phyloP scores from a whole-genome alignment of 37 sponge, comb jelly and placozoan genomes.

The Chondrosia reniformis region DNA sequence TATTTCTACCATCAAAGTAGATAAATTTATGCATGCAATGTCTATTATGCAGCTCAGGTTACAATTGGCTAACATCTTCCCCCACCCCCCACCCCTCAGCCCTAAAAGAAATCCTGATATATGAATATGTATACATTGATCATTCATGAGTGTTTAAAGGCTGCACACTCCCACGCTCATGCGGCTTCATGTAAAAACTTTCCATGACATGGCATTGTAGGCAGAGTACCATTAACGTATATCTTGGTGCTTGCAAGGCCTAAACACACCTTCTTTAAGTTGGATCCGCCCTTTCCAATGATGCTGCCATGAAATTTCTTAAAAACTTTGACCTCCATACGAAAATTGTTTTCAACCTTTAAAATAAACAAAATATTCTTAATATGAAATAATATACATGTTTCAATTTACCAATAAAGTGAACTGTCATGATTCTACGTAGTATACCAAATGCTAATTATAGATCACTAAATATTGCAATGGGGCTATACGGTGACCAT shows the following conservation, averaged over 20 bases:
- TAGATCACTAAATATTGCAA: too few species aligned
- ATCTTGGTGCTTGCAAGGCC: too few species aligned
- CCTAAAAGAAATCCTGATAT: neutral
- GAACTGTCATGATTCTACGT: neutral
- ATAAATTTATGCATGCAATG: too few species aligned
- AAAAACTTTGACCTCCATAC: slow-evolving; percentile 60
- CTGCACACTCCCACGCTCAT: neutral
- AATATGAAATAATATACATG: neutral
- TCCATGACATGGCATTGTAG: neutral
- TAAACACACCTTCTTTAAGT: slow-evolving; percentile 52
- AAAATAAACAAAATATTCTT: neutral
- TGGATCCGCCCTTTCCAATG: slow-evolving; percentile 87
- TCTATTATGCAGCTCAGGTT: too few species aligned
- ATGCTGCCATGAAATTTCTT: slow-evolving; percentile 85
- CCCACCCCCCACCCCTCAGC: too few species aligned
- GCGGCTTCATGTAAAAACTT: neutral
- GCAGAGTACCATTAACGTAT: too few species aligned
- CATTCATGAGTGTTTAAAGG: neutral
- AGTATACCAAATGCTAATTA: slow-evolving; percentile 1
- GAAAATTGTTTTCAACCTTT: slow-evolving; percentile 64
- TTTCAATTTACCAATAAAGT: too few species aligned
- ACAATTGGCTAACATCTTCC: too few species aligned
- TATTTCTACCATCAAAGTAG: too few species aligned
- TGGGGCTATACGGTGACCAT: too few species aligned
- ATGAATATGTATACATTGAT: neutral